A percentile compares a stretch with the other conserved stretches of the same genome.
These are phyloP conservation scores for Subanguina moxae DNA, from an alignment of 1,140 invertebrate genomes.

Conservation along the genomic window DNA sequence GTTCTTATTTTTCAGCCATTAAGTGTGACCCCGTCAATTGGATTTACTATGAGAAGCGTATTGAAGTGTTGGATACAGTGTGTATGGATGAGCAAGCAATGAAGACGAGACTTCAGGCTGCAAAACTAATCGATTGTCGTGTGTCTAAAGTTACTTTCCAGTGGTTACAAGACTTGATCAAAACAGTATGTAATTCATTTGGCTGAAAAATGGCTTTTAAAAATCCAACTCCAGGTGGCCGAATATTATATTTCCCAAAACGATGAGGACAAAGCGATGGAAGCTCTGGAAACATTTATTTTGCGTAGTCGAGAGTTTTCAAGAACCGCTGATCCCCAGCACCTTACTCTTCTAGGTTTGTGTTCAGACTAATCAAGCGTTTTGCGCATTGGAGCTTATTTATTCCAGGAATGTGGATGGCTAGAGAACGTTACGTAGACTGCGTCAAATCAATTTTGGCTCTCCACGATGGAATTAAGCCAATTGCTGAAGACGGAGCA, in stretches of 20 bases:
- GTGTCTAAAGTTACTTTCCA: conserved; percentile 44
- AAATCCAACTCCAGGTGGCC: conserved; percentile 35
- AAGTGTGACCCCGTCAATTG: conserved; percentile 48
- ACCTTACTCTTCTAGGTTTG: conserved; percentile 32
- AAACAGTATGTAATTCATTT: conserved; percentile 30
- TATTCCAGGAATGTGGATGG: conserved; percentile 41
- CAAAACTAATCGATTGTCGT: conserved; percentile 42
- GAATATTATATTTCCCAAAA: conserved; percentile 52
- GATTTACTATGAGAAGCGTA: conserved; percentile 55
- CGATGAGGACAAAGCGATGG: conserved; percentile 55
- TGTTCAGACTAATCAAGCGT: too few relatives aligned
- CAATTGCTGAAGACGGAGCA: conserved; percentile 22
- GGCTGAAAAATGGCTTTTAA: conserved; percentile 10
- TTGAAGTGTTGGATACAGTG: conserved; percentile 49
- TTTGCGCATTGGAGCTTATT: too few relatives aligned
- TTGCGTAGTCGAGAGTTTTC: conserved; percentile 47
- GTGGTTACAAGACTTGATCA: conserved; percentile 50
- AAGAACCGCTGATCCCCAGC: conserved; percentile 31
- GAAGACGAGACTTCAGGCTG: conserved; percentile 51
- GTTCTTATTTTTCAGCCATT: conserved; percentile 43
- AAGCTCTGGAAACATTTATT: conserved; percentile 51
- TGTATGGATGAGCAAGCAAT: conserved; percentile 45
- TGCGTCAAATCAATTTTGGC: conserved; percentile 50
- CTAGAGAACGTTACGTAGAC: conserved; percentile 32
- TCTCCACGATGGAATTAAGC: conserved; percentile 34